Evolutionary conservation across 1,140 invertebrate species (phyloP), one percentile per base, ranked within the genome.

Genomic region (Sarcophaga bullata): DNA sequence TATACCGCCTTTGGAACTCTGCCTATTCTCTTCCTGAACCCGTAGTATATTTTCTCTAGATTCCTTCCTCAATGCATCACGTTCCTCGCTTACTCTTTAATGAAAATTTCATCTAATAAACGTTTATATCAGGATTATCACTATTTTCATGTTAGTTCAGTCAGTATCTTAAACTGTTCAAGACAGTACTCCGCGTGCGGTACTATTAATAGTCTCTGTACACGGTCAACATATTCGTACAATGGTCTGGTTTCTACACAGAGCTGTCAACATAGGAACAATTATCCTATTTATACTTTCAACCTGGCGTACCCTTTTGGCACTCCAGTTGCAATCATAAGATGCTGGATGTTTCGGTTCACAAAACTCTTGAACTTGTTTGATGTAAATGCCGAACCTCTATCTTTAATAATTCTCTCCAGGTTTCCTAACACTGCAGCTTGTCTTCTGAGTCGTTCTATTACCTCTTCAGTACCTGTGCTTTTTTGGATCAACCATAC

Each of bases 361-460:
- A 49, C 84, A 86, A 58, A 80, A 84, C 47, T 84, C 75, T 72
- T 81, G 25, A 72, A 84, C 8, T 17, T 48, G 5, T 84, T 80
- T 13, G 83, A 62, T 0, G 90, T 91, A 78, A 91, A 91, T 0
- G 91, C 90, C 8, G 90, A 85, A 8, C 86, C 87, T 52, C 86
- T 46, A 54, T 90, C 88, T 1, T 85, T 86, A 0, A 90, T 86
- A 15, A 91, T 87, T 78, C 87, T 84, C 13, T 58, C 9, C 8
- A 88, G 89, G 50, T 85, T 85, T 8, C 90, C 89, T 19, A 82
- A 82, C 0, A 82, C 54, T 25, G 72, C 25, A 11, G 50, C 11
- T 49, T 81, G 80, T 17, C 25, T 46, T 17, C 48, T 52, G 46
- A 58, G 58, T 15, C n/a, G 11, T 13, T 58, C 52, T 6, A 58